Evolutionary conservation across 2,888 invertebrate genomes (phyloP).

Genomic region (Hermaeophaga mercurialis): DNA sequence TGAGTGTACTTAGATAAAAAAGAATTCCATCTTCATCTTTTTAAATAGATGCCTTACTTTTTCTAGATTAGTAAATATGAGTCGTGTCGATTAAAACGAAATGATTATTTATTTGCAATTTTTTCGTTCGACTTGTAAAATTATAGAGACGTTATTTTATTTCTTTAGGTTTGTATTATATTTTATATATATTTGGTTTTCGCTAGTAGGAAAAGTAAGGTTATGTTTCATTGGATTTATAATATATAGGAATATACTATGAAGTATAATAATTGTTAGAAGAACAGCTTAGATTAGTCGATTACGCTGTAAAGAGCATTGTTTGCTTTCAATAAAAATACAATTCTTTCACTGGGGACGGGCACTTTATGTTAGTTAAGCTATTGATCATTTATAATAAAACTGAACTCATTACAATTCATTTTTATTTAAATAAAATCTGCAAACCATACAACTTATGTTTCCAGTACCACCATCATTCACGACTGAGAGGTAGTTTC

Average conservation of each 20-base stretch:
- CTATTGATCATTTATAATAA: slow-evolving; percentile 59
- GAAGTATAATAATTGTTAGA: slow-evolving; percentile 56
- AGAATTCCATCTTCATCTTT: slow-evolving; percentile 42
- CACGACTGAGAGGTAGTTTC: too few species aligned
- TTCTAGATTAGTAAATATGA: slow-evolving; percentile 34
- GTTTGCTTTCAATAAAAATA: slow-evolving; percentile 54
- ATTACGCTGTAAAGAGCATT: slow-evolving; percentile 57
- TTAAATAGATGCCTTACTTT: slow-evolving; percentile 37
- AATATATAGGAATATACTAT: slow-evolving; percentile 44
- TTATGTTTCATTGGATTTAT: slow-evolving; percentile 43
- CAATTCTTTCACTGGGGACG: slow-evolving; percentile 57
- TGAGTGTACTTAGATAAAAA: slow-evolving; percentile 52
- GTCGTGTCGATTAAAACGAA: slow-evolving; percentile 2
- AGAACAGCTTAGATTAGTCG: slow-evolving; percentile 56
- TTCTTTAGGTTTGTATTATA: slow-evolving; percentile 38
- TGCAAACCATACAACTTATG: too few species aligned
- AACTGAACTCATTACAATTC: slow-evolving; percentile 38
- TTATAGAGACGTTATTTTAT: slow-evolving; percentile 26
- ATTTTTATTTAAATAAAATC: slow-evolving; percentile 1
- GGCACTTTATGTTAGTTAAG: slow-evolving; percentile 59
- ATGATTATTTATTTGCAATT: not conserved
- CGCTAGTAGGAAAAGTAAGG: slow-evolving; percentile 42
- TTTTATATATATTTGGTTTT: slow-evolving; percentile 31
- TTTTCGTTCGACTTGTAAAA: slow-evolving; percentile 15
- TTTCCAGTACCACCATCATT: too few species aligned